Conservation (phyloP, 2,888 invertebrate species). For the Drosophila vallismaia region DNA sequence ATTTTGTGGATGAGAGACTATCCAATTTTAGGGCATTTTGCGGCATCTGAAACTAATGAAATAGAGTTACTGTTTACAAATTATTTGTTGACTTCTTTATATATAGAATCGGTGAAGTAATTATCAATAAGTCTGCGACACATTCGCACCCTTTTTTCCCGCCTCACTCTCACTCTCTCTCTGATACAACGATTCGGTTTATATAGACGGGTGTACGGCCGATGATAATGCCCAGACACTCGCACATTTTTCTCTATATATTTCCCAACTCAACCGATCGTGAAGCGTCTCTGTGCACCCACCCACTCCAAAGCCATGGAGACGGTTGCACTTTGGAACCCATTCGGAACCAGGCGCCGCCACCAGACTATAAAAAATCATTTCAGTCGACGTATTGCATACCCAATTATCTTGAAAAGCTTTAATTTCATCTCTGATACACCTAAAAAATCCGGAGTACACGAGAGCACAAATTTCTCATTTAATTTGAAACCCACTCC, state of each 20-base stretch:
- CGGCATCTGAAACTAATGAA: constrained; percentile 32
- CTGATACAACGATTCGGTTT: constrained; percentile 15
- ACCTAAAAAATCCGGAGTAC: background rate
- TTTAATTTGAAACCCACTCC: background rate
- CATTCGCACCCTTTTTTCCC: constrained; percentile 16
- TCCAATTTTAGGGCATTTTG: constrained; percentile 58
- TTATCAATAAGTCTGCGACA: constrained; percentile 27
- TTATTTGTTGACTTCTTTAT: constrained; percentile 7
- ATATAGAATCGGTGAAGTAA: constrained; percentile 16
- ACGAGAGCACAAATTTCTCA: constrained; percentile 18
- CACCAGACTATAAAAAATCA: constrained; percentile 28
- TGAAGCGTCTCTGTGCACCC: constrained; percentile 14
- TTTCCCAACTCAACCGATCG: constrained; percentile 40
- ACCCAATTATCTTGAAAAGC: constrained; percentile 3
- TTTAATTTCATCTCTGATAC: background rate
- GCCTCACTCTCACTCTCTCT: background rate
- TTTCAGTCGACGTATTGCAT: constrained; percentile 15
- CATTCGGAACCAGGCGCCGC: constrained; percentile 46
- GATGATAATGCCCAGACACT: constrained; percentile 59
- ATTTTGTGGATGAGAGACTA: background rate
- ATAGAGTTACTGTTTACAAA: constrained; percentile 13
- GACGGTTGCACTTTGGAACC: constrained; percentile 67
- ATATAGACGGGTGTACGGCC: constrained; percentile 8
- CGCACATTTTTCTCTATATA: constrained; percentile 33
- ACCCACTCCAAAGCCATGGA: constrained; percentile 41